A percentile compares a stretch with the other conserved stretches of the same genome.
phyloP scores from a whole-genome alignment of 2,888 invertebrate genomes.

The Agonopterix arenella region DNA sequence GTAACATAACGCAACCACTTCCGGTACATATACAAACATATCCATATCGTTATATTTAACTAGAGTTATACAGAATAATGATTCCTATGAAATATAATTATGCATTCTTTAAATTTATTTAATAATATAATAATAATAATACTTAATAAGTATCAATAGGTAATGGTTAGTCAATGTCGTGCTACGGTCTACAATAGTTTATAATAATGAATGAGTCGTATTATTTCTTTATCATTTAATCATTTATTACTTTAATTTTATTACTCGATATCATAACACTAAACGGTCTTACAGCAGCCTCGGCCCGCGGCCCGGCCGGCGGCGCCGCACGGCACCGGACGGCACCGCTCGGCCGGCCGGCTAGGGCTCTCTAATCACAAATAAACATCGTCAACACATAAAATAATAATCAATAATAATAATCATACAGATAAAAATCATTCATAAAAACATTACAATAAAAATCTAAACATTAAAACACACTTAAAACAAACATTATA shows the following conservation, averaged over 20 bases:
- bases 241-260: slow-evolving; percentile 65
- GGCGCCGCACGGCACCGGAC: slow-evolving; percentile 2
- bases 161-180: slow-evolving; percentile 75
- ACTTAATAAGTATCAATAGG: slow-evolving; percentile 76
- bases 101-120: slow-evolving; percentile 77
- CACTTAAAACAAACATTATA: slow-evolving; percentile 78
- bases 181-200: slow-evolving; percentile 73
- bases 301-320: slow-evolving; percentile 27
- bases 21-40: slow-evolving; percentile 61
- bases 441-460: slow-evolving; percentile 78
- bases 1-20: slow-evolving; percentile 51
- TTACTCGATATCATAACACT: slow-evolving; percentile 66
- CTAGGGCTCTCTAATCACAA: slow-evolving; percentile 68
- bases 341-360: slow-evolving; percentile 24
- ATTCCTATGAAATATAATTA: slow-evolving; percentile 79
- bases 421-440: slow-evolving; percentile 77
- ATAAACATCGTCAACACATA: slow-evolving; percentile 76
- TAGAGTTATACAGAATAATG: slow-evolving; percentile 78
- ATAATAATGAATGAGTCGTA: slow-evolving; percentile 73
- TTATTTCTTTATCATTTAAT: slow-evolving; percentile 66
- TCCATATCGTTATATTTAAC: slow-evolving; percentile 75
- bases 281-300: slow-evolving; percentile 70
- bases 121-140: slow-evolving; percentile 76
- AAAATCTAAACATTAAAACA: slow-evolving; percentile 78
- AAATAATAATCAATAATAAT: slow-evolving; percentile 77